Base-by-base conservation (phyloP, 2,888 invertebrate species). In the Ametastegia equiseti region DNA sequence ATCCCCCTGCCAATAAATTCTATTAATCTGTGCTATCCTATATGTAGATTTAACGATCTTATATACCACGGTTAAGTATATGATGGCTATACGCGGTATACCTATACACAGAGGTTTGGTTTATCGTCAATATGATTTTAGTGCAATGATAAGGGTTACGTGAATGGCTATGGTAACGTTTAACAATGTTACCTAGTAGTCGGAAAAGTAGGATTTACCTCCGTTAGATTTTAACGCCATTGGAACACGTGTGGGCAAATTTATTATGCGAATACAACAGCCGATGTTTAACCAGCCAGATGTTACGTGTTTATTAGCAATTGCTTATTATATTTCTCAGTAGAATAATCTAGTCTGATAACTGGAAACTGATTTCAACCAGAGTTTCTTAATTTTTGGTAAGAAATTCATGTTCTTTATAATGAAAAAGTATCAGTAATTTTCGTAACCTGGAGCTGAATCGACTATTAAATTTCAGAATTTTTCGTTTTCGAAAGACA, bases 21-120 rank as follows among this genome's bases (percentile, higher is more conserved):
- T 15, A 63, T 33, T 63, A 63, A 63, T 63, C 30, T 33, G 30
- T n/a, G 33, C 5, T 27, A 36, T 33, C 30, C 33, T 7, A 54
- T 63, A 63, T 63, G 63, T 63, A 63, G 63, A 63, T 63, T 63
- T 63, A 63, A 63, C 63, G 63, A 63, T 63, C 33, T 63, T 63
- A n/a, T n/a, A n/a, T n/a, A 27, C 30, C 33, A 33, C n/a, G 6
- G 6, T 36, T 45, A 15, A n/a, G 23, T 54, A 54, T 36, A 63
- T 36, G 15, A 63, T n/a, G n/a, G n/a, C 63, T 30, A 30, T 63
- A 33, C 13, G 30, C 13, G 11, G 30, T 33, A 63, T 30, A 63
- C 2, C 13, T 30, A 63, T 33, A 63, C 63, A 63, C 2, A 15
- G 1, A 33, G 15, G 63, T 30, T 63, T 36, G 63, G 63, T 36